Evolutionary conservation across 2,113 vertebrate species (phyloP), one percentile per base, ranked within the genome.

Genomic region (Myiopsitta monachus): DNA sequence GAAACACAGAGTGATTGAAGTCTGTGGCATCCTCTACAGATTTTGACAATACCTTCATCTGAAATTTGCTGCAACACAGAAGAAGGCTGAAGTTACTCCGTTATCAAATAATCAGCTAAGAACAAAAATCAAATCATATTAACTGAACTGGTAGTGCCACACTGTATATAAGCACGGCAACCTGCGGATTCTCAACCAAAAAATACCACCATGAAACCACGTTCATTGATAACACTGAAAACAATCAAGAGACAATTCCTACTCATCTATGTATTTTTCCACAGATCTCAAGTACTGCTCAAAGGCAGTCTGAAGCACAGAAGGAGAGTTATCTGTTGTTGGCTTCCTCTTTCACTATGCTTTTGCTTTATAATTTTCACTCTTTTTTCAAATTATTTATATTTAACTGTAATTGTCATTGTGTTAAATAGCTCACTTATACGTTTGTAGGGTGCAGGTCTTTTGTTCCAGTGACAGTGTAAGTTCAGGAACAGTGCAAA

Each of bases 1-100:
- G 99, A 99, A 91, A 99, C 97, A 96, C 99, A 99, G 46, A 99
- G 98, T 38, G 98, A 98, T 97, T 99, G 99, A 75, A 99, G 98
- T 92, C 98, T 98, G 83, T 97, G 98, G 96, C 99, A 99, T 94
- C 99, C 99, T 90, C 98, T 97, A 95, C 99, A 99, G 59, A 99
- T 97, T 95, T 98, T 98, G 88, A 99, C 98, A 96, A 99, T 97
- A 36, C 99, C 99, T 28, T 99, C 99, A 52, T 99, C 99, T 17
- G 99, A 98, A 88, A 99, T 97, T 97, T 98, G 99, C 98, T 99
- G 97, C 33, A 92, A 94, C 46, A 95, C 52, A 96, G 41, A 95
- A 92, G 72, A 88, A 92, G 30, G 61, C 6, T 70, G 44, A 91
- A 79, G 54, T 96, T 84, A 92, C 30, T 70, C 54, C 4, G 0